A percentile compares a stretch with the other conserved stretches of the same genome.
Conservation (phyloP, 53 echinoderm and acorn worm species). For the Stichopus horrens region DNA sequence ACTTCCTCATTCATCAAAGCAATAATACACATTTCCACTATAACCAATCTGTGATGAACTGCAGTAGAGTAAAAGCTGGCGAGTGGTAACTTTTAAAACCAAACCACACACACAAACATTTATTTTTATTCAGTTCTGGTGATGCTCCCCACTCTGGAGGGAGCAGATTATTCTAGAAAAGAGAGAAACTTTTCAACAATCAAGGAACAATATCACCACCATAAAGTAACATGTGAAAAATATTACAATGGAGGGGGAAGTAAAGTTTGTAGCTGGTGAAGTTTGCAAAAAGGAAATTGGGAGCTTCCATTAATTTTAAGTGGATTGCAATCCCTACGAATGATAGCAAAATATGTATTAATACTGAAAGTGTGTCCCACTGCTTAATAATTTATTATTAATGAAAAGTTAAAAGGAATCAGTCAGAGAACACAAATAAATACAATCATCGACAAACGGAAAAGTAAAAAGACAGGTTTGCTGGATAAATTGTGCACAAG, state of each 20-base stretch:
- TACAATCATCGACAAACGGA: not conserved
- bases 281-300: not conserved
- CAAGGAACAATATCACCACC: too few species aligned
- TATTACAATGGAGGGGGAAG: not conserved
- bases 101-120: too few species aligned
- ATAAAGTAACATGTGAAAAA: too few species aligned
- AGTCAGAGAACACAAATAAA: not conserved
- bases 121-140: too few species aligned
- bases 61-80: too few species aligned
- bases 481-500: slow-evolving; percentile 23
- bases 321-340: not conserved
- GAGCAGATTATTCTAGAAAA: too few species aligned
- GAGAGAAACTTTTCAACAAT: too few species aligned
- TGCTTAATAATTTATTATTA: not conserved
- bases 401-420: slow-evolving; percentile 2
- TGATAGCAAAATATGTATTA: not conserved
- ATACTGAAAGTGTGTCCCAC: not conserved
- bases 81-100: too few species aligned
- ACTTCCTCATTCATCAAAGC: not conserved
- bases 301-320: not conserved
- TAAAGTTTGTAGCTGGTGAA: not conserved
- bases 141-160: too few species aligned
- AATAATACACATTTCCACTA: not conserved
- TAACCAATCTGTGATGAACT: too few species aligned
- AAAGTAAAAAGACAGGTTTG: slow-evolving; percentile 8